Evolutionary conservation across 2,113 vertebrate species (phyloP).

Genomic region (Paradoxurus hermaphroditus): DNA sequence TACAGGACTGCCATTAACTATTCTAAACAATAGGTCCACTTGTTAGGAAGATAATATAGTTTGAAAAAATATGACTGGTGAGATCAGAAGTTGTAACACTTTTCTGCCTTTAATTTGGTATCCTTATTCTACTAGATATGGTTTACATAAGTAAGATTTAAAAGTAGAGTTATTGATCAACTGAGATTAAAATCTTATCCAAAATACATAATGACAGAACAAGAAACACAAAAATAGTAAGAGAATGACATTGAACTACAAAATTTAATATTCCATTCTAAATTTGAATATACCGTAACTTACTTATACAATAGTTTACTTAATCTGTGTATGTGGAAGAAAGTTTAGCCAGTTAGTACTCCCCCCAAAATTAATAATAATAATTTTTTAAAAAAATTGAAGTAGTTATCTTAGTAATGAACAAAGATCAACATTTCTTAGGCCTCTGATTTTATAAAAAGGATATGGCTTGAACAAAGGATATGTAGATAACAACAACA

Average conservation of each 20-base stretch:
- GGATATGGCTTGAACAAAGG: neutral
- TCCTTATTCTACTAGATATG: neutral
- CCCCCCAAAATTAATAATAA: too few species aligned
- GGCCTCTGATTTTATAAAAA: neutral
- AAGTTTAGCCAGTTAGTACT: neutral
- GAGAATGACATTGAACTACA: neutral
- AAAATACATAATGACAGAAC: neutral
- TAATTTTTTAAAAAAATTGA: neutral
- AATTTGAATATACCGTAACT: neutral
- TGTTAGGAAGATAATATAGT: neutral
- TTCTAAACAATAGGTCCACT: neutral
- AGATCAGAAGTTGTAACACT: neutral
- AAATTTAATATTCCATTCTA: neutral
- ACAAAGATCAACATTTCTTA: neutral
- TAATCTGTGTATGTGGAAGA: neutral
- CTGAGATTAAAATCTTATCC: neutral
- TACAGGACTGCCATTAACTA: neutral
- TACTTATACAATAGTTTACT: neutral
- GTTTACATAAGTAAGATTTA: neutral
- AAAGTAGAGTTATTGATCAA: neutral
- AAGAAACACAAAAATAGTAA: neutral
- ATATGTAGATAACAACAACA: neutral
- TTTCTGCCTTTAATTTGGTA: neutral
- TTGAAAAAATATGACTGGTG: neutral
- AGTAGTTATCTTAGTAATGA: neutral